These are phyloP conservation scores for Phalloptychus januarius DNA, from an alignment of 2,797 vertebrate species.

Conservation along the genomic window DNA sequence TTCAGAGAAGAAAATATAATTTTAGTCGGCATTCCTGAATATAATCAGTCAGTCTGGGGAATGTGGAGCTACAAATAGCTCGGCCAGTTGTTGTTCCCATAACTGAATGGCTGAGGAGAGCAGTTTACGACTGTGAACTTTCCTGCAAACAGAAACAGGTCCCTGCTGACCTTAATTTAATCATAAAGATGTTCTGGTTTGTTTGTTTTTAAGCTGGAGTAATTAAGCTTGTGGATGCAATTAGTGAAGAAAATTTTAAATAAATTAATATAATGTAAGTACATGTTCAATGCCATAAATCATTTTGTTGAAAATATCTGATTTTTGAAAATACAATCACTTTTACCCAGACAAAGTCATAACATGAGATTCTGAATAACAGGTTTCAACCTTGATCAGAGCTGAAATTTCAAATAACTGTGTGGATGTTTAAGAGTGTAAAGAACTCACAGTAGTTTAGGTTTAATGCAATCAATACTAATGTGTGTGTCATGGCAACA, in stretches of 20 bases:
- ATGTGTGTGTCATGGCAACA: not conserved
- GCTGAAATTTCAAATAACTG: not conserved
- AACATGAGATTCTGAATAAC: not conserved
- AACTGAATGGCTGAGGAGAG: slow-evolving; percentile 69
- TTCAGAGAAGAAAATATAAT: slow-evolving; percentile 56
- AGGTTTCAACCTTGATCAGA: not conserved
- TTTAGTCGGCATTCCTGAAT: slow-evolving; percentile 66
- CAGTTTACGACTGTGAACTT: slow-evolving; percentile 57
- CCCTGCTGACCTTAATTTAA: slow-evolving; percentile 38
- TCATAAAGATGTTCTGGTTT: slow-evolving; percentile 2
- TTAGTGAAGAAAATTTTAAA: not conserved
- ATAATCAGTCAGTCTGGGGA: slow-evolving; percentile 61
- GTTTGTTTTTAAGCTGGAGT: not conserved
- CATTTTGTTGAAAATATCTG: not conserved
- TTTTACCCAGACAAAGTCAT: not conserved
- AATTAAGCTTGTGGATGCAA: not conserved
- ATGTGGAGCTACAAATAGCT: slow-evolving; percentile 67
- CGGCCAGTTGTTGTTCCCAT: slow-evolving; percentile 64
- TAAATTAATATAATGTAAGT: not conserved
- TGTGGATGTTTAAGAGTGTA: not conserved
- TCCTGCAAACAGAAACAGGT: slow-evolving; percentile 54
- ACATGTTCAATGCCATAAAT: not conserved
- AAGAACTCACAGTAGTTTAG: not conserved
- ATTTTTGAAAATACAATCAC: not conserved
- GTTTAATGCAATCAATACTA: not conserved